These are phyloP conservation scores for Phytoseiulus persimilis DNA, from an alignment of 2,888 invertebrate genomes.

Conservation along the genomic window DNA sequence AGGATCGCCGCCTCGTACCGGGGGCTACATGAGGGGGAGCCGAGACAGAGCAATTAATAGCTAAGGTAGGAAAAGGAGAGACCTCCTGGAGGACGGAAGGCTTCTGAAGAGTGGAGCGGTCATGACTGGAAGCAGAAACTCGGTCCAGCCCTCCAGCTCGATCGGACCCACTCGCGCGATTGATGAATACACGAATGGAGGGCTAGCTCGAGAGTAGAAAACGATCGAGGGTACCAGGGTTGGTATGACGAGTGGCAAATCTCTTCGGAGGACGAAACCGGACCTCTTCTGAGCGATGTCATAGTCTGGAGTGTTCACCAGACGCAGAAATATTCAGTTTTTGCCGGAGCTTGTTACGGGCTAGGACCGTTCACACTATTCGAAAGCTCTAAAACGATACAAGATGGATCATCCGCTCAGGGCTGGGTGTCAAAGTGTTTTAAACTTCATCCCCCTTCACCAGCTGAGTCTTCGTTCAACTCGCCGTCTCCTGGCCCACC, in stretches of 20 bases:
- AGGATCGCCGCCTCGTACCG: not conserved
- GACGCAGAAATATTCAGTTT: no score
- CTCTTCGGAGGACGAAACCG: no score
- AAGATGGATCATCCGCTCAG: conserved; percentile 34
- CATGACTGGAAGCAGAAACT: no score
- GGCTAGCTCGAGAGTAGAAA: no score
- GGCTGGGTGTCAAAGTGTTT: conserved; percentile 30
- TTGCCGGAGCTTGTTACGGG: not conserved
- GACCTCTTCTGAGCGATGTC: no score
- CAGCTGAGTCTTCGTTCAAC: conserved; percentile 31
- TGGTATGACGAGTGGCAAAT: no score
- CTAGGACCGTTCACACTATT: not conserved
- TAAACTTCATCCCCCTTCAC: conserved; percentile 34
- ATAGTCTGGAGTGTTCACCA: no score
- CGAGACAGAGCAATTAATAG: not conserved
- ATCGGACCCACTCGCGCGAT: no score
- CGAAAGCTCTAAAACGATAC: conserved; percentile 13
- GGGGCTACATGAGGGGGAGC: not conserved
- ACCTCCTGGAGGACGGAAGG: not conserved
- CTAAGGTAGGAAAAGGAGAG: not conserved
- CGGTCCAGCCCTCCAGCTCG: no score
- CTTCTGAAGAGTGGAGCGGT: not conserved
- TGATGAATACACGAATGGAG: no score
- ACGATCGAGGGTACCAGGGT: no score
- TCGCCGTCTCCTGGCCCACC: not conserved